Base-by-base conservation (phyloP, 2,797 vertebrate genomes). In the Buceros bicornis region DNA sequence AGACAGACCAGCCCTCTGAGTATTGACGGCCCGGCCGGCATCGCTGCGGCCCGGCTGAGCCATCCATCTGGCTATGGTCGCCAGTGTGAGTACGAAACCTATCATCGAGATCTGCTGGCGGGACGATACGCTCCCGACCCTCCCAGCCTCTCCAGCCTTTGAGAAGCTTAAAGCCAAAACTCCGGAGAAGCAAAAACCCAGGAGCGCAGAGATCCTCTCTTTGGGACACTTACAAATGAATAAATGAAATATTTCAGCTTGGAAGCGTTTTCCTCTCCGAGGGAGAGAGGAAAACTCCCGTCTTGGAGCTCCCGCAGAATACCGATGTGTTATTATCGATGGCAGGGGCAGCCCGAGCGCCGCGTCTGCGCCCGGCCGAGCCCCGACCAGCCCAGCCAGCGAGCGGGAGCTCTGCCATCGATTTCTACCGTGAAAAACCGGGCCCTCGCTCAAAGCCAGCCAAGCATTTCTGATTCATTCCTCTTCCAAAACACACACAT, bases 1-100 rank as follows among this genome's bases (percentile, higher is more conserved):
- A 74, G 74, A 94, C 94, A 97, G 89, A 56, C 78, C 28, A 6
- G 22, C 82, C 31, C 76, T 92, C 90, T 76, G 54, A 90, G 80
- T 16, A 83, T 69, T 92, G 80, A 61, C 2, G 2, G 47, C 3
- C 19, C 48, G 48, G 74, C 57, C 21, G 2, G 84, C 11, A 48
- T 24, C 0, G 1, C 60, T 56, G 53, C 62, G 15, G 14, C 31
- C 2, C 5, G 50, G 85, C 58, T 33, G 31, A 89, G 29, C 70
- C 57, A 54, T n/a, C 72, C 33, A 26, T 67, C 84, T 40, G 54
- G 86, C 31, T 9, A 47, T 16, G 6, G 79, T 77, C 24, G 1
- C 91, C 72, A 90, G 83, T 6, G 1, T 19, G 50, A 82, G 31
- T 10, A 37, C 6, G 62, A 64, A 64, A 40, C 29, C 1, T 24